These are phyloP conservation scores for Frieseomelitta varia DNA, from an alignment of 1,140 invertebrate species.

Conservation along the genomic window DNA sequence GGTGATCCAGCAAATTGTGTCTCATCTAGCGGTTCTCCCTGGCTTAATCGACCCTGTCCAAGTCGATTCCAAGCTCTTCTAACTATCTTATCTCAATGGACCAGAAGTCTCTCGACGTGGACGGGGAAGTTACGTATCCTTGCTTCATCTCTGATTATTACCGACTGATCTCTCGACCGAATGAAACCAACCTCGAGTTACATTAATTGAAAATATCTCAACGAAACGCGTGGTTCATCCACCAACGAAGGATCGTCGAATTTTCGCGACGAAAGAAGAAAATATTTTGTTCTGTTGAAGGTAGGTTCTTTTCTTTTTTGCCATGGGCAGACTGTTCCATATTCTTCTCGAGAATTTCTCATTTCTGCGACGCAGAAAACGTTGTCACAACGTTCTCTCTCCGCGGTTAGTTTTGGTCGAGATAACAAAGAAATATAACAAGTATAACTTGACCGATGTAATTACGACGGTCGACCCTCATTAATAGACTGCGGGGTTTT, in stretches of 20 bases:
- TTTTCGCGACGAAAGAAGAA: background rate
- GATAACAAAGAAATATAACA: too few species aligned
- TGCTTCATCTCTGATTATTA: background rate
- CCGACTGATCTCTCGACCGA: too few species aligned
- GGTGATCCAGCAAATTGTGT: constrained; percentile 29
- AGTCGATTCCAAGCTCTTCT: background rate
- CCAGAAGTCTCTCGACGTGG: background rate
- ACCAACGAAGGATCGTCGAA: background rate
- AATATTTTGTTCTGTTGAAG: background rate
- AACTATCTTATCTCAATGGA: constrained; percentile 20
- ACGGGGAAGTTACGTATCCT: background rate
- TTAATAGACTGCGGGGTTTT: too few species aligned
- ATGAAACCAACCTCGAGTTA: background rate
- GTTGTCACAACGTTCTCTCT: too few species aligned
- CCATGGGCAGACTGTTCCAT: too few species aligned
- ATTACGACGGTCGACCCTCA: too few species aligned
- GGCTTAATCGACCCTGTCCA: constrained; percentile 24
- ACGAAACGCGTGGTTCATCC: background rate
- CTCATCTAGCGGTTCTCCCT: background rate
- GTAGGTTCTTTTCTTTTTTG: too few species aligned
- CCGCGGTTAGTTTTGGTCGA: too few species aligned
- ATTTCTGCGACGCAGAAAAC: too few species aligned
- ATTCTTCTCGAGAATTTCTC: too few species aligned
- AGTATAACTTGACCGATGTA: too few species aligned
- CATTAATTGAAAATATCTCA: constrained; percentile 1